A percentile compares a stretch with the other conserved stretches of the same genome.
These are phyloP conservation scores for Prionailurus bengalensis DNA, from an alignment of 2,113 vertebrate species.

Conservation along the genomic window DNA sequence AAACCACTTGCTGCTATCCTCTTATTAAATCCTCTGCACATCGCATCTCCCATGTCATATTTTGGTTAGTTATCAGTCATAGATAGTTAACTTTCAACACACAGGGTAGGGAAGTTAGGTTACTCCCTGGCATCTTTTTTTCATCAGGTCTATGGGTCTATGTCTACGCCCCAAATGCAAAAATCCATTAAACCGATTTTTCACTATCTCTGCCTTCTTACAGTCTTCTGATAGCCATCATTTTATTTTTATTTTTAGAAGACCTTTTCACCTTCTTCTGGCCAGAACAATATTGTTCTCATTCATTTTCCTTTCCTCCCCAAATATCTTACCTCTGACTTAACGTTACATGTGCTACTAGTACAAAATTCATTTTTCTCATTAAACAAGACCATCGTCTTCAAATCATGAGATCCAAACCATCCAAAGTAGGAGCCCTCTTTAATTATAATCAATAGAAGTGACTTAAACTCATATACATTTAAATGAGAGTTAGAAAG, in stretches of 20 bases:
- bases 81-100: not conserved
- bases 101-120: not conserved
- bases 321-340: not conserved
- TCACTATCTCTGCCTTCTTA: not conserved
- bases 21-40: not conserved
- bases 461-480: not conserved
- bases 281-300: not conserved
- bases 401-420: not conserved
- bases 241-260: not conserved
- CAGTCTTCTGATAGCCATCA: not conserved
- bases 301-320: not conserved
- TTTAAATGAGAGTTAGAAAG: not conserved
- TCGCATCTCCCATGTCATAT: not conserved
- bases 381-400: not conserved
- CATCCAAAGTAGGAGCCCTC: not conserved
- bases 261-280: not conserved
- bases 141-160: not conserved
- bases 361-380: conserved; percentile 7
- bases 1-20: not conserved
- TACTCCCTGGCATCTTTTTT: not conserved
- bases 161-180: not conserved
- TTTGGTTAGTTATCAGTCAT: not conserved
- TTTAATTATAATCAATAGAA: not conserved
- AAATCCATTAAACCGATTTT: not conserved
- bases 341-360: not conserved